Evolutionary conservation across 2,888 invertebrate genomes (phyloP).

Genomic region (Melieria omissa): DNA sequence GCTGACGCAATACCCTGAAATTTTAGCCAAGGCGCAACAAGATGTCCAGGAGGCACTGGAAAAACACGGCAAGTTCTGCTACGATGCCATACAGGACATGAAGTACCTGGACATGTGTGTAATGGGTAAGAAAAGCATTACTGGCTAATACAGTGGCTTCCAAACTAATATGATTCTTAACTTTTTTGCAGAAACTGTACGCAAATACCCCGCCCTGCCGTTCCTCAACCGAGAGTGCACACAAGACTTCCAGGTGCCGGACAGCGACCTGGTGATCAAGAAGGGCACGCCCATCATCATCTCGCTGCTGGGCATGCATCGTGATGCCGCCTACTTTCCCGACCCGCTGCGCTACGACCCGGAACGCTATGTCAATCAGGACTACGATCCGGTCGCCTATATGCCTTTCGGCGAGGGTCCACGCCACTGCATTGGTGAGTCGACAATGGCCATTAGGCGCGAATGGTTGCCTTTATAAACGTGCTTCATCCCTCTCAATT

Average conservation of each 20-base stretch:
- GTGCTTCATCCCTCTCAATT: too few relatives aligned
- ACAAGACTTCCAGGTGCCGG: constrained; percentile 60
- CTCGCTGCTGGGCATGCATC: constrained; percentile 64
- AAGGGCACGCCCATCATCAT: constrained; percentile 65
- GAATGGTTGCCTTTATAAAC: background rate
- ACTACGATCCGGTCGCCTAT: constrained; percentile 58
- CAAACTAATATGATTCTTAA: too few relatives aligned
- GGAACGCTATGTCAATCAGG: constrained; percentile 64
- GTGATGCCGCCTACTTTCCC: constrained; percentile 65
- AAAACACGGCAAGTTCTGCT: constrained; percentile 60
- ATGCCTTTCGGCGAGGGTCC: constrained; percentile 68
- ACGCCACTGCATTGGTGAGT: constrained; percentile 65
- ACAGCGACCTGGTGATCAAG: constrained; percentile 56
- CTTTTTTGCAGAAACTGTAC: constrained; percentile 56
- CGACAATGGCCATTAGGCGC: background rate
- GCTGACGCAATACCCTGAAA: constrained; percentile 64
- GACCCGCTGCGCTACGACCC: constrained; percentile 67
- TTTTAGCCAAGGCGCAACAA: constrained; percentile 9
- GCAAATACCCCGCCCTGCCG: constrained; percentile 67
- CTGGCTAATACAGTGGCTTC: background rate
- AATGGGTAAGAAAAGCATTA: constrained; percentile 55
- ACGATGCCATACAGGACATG: constrained; percentile 66
- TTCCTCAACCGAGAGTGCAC: constrained; percentile 66
- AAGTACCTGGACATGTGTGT: constrained; percentile 67
- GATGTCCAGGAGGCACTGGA: constrained; percentile 49